phyloP scores from a whole-genome alignment of 2,797 vertebrate genomes.

The Podarcis lilfordi region DNA sequence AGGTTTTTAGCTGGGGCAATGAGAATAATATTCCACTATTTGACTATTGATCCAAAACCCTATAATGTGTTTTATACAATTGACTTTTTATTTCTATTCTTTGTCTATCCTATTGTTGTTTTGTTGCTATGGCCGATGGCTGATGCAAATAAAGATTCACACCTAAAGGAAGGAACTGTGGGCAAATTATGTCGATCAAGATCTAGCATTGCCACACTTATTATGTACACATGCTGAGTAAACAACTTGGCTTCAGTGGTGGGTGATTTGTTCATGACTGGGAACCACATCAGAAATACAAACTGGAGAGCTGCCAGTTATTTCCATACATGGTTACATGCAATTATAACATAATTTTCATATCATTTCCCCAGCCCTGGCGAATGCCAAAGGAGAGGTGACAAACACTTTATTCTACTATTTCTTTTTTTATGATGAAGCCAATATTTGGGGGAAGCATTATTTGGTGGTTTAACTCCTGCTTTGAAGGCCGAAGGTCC shows the following conservation, averaged over 20 bases:
- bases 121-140: no score
- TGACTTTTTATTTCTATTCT: no score
- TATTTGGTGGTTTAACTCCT: no score
- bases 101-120: no score
- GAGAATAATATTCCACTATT: no score
- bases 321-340: not conserved
- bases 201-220: not conserved
- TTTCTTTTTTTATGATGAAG: no score
- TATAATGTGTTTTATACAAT: no score
- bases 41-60: no score
- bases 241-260: not conserved
- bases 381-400: not conserved
- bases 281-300: not conserved
- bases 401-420: not conserved
- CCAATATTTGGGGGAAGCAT: no score
- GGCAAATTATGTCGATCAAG: slow-evolving; percentile 1
- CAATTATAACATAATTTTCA: not conserved
- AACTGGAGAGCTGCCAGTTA: not conserved
- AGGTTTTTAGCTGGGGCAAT: no score
- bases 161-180: not conserved
- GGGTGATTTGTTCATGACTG: not conserved
- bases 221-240: not conserved
- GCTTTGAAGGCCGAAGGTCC: no score
- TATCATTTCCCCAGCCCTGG: not conserved
- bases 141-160: no score